These are phyloP conservation scores for Lepidocolaptes lacrymiger DNA, from an alignment of 2,797 vertebrate species.

Conservation along the genomic window DNA sequence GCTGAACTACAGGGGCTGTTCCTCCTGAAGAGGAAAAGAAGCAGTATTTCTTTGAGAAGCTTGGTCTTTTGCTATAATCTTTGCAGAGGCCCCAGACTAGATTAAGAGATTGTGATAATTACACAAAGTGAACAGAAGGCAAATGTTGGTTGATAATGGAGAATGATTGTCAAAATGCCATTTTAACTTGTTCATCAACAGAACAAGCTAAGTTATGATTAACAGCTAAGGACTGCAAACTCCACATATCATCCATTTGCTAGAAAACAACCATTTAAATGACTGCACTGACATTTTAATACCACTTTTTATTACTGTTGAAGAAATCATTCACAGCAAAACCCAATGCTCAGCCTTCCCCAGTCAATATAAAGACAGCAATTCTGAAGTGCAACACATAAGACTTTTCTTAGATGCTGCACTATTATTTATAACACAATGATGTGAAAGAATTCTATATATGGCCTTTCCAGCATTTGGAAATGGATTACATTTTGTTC, in stretches of 20 bases:
- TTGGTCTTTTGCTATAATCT: neutral
- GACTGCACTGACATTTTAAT: conserved; percentile 36
- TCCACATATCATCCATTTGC: neutral
- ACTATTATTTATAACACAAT: neutral
- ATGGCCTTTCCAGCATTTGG: neutral
- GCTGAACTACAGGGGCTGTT: neutral
- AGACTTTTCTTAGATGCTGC: neutral
- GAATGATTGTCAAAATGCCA: conserved; percentile 7
- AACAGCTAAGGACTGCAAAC: neutral
- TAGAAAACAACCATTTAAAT: conserved; percentile 9
- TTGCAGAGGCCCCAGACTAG: neutral
- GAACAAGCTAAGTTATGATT: neutral
- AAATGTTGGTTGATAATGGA: neutral
- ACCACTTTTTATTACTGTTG: neutral
- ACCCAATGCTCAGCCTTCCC: neutral
- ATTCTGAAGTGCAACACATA: neutral
- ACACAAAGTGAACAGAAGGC: neutral
- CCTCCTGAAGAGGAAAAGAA: neutral
- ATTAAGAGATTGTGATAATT: neutral
- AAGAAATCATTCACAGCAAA: conserved; percentile 28
- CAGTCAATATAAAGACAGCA: neutral
- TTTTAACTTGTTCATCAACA: neutral
- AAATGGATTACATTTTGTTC: neutral
- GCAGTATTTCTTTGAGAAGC: neutral
- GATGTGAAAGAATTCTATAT: neutral